Conservation (phyloP, 2,888 invertebrate species). For the Shargacucullia verbasci region DNA sequence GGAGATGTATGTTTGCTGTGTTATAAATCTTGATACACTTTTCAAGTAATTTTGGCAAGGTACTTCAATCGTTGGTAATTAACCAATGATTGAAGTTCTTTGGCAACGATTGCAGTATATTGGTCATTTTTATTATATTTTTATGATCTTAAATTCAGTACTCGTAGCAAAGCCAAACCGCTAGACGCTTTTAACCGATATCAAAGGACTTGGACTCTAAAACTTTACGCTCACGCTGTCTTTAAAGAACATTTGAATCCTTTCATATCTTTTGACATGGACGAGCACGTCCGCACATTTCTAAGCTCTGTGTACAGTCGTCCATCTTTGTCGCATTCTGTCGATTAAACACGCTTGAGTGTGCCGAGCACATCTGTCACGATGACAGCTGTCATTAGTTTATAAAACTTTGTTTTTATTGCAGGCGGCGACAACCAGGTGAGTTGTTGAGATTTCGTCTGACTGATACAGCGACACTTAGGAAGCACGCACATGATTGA, state of each 20-base stretch:
- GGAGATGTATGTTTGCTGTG: too few species aligned
- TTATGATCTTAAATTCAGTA: too few species aligned
- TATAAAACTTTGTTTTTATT: conserved; percentile 63
- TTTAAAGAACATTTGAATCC: background rate
- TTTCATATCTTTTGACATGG: conserved; percentile 1
- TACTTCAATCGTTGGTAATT: too few species aligned
- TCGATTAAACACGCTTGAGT: conserved; percentile 64
- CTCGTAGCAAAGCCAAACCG: too few species aligned
- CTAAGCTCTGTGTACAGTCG: conserved; percentile 50
- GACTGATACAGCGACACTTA: conserved; percentile 32
- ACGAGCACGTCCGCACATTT: conserved; percentile 25
- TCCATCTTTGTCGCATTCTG: conserved; percentile 66
- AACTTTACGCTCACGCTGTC: too few species aligned
- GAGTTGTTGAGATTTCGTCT: conserved; percentile 38
- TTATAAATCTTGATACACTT: background rate
- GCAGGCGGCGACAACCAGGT: conserved; percentile 36
- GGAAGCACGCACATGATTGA: conserved; percentile 20
- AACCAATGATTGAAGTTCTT: too few species aligned
- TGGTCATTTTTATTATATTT: too few species aligned
- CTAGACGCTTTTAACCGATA: too few species aligned
- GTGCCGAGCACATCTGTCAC: conserved; percentile 60
- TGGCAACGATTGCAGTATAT: too few species aligned
- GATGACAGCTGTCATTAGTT: conserved; percentile 65
- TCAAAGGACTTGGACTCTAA: too few species aligned
- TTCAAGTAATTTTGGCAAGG: background rate